Evolutionary conservation across 1,140 invertebrate species (phyloP).

Genomic region (Drosophila eugracilis): DNA sequence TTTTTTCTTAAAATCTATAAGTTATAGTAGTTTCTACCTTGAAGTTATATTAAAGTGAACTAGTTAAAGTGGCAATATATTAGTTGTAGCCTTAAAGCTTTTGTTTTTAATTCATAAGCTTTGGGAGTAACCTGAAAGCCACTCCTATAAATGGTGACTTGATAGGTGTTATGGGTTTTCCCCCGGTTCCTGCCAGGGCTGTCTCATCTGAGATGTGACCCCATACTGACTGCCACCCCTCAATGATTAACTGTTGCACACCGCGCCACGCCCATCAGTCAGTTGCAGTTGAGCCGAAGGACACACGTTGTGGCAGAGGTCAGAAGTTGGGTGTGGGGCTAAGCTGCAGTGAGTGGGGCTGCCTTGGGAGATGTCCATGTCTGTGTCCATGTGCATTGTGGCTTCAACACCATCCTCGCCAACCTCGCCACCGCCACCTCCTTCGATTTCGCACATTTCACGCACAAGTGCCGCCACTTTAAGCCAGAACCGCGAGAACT

Average conservation of each 20-base stretch:
- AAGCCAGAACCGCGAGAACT: constrained; percentile 32
- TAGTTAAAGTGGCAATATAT: background rate
- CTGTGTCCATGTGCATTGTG: constrained; percentile 15
- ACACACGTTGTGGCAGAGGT: constrained; percentile 26
- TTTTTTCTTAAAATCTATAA: background rate
- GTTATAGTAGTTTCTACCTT: background rate
- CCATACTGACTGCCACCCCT: constrained; percentile 3
- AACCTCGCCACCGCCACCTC: background rate
- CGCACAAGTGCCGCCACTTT: constrained; percentile 62
- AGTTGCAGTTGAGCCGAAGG: constrained; percentile 59
- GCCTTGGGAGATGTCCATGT: constrained; percentile 48
- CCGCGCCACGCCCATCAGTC: constrained; percentile 61
- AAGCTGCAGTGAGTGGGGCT: constrained; percentile 4
- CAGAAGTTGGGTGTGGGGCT: constrained; percentile 11
- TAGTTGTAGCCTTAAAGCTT: background rate
- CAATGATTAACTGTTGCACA: constrained; percentile 73
- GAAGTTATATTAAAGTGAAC: background rate
- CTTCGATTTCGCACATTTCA: constrained; percentile 30
- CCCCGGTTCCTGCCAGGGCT: background rate
- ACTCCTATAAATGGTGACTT: constrained; percentile 24
- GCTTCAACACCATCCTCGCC: background rate
- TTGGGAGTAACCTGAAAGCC: background rate
- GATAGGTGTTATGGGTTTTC: no score
- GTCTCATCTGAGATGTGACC: constrained; percentile 20
- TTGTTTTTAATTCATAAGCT: constrained; percentile 2